These are phyloP conservation scores for Pseudanteris insignis DNA, from an alignment of 2,888 invertebrate genomes.

Conservation along the genomic window DNA sequence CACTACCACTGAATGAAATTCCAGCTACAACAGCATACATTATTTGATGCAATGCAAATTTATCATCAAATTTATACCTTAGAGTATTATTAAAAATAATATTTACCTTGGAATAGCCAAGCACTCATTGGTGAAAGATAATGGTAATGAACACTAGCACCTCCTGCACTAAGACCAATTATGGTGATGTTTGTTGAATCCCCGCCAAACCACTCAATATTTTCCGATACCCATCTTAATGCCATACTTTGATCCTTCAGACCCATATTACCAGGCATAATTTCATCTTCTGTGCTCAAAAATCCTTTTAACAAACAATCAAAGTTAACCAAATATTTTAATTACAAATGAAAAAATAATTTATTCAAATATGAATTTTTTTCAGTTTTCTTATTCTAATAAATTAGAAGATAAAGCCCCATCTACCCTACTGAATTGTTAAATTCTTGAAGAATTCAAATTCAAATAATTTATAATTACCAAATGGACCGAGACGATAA, in stretches of 20 bases:
- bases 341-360: no score
- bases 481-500: conserved; percentile 47
- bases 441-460: no score
- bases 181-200: conserved; percentile 76
- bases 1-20: no score
- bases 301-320: conserved; percentile 72
- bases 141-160: conserved; percentile 79
- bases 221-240: conserved; percentile 75
- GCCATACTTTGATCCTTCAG: conserved; percentile 79
- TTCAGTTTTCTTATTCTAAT: no score
- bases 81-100: no score
- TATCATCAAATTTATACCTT: no score
- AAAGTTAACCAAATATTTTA: no score
- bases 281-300: conserved; percentile 76
- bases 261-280: conserved; percentile 77
- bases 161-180: conserved; percentile 78
- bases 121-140: conserved; percentile 73
- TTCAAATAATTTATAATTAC: conserved; percentile 21
- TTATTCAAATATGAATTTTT: no score
- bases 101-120: conserved; percentile 66
- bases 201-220: conserved; percentile 78
- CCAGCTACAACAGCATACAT: no score
- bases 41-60: no score
- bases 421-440: no score
- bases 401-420: no score